These are phyloP conservation scores for Oryzias celebensis DNA, from an alignment of 2,113 vertebrate genomes.

Conservation along the genomic window DNA sequence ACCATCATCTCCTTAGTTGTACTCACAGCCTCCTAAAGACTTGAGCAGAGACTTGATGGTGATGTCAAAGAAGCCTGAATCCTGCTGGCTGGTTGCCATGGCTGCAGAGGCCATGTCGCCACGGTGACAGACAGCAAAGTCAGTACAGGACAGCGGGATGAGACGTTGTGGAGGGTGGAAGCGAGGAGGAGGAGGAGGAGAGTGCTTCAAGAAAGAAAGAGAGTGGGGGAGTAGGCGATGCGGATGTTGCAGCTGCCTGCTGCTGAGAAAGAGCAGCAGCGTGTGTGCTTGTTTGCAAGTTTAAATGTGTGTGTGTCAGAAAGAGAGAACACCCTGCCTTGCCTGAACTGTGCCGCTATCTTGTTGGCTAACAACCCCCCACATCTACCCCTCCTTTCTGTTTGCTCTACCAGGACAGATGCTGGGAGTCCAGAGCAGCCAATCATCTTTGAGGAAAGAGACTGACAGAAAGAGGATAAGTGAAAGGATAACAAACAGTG, in stretches of 20 bases:
- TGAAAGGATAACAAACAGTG: conserved; percentile 16
- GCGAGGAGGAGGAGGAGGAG: conserved; percentile 41
- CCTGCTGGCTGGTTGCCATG: conserved; percentile 81
- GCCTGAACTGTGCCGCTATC: conserved; percentile 56
- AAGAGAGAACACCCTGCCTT: conserved; percentile 35
- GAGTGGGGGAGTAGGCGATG: conserved; percentile 49
- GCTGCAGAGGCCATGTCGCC: conserved; percentile 74
- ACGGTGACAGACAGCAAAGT: conserved; percentile 70
- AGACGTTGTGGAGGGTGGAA: conserved; percentile 45
- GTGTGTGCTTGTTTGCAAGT: conserved; percentile 16
- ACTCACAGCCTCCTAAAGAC: conserved; percentile 80
- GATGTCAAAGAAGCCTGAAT: conserved; percentile 81
- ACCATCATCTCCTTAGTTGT: conserved; percentile 38
- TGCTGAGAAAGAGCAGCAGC: conserved; percentile 29
- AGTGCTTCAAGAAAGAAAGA: conserved; percentile 8
- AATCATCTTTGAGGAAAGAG: conserved; percentile 73
- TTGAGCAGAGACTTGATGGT: conserved; percentile 80
- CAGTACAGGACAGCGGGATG: conserved; percentile 66
- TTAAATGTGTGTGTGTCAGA: conserved; percentile 43
- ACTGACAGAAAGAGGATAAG: conserved; percentile 21
- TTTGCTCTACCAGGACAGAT: conserved; percentile 69
- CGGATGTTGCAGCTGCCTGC: conserved; percentile 65
- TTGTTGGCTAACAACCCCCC: conserved; percentile 52
- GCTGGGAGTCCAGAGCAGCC: conserved; percentile 60
- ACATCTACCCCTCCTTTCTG: conserved; percentile 56